These are phyloP conservation scores for Chamaedrilus cognettii DNA, from an alignment of 2,888 invertebrate genomes.

Conservation along the genomic window DNA sequence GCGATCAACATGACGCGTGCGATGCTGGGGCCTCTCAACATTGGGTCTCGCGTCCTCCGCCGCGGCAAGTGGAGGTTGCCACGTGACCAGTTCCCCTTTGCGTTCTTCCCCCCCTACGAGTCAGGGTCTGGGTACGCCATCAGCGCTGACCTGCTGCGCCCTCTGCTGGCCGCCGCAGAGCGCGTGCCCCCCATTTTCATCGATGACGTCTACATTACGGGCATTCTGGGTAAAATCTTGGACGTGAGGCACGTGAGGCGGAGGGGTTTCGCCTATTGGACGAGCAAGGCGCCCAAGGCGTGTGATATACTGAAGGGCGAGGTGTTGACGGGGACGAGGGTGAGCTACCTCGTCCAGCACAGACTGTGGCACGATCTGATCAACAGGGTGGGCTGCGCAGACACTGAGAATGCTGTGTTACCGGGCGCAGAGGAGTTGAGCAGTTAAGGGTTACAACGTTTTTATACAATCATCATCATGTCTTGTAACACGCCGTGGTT, in stretches of 20 bases:
- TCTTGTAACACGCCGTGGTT: no score
- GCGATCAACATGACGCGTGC: constrained; percentile 20
- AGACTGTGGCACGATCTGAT: constrained; percentile 26
- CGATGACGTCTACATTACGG: constrained; percentile 41
- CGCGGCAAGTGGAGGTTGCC: constrained; percentile 34
- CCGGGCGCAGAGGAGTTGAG: no score
- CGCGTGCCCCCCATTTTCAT: constrained; percentile 36
- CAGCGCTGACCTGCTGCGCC: constrained; percentile 30
- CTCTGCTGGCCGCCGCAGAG: constrained; percentile 27
- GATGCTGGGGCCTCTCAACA: constrained; percentile 37
- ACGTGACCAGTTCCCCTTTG: constrained; percentile 31
- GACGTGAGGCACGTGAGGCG: constrained; percentile 29
- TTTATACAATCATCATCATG: no score
- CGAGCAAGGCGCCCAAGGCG: constrained; percentile 24
- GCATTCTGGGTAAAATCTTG: constrained; percentile 36
- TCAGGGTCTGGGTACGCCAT: constrained; percentile 38
- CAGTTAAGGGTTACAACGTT: no score
- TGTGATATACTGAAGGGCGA: constrained; percentile 28
- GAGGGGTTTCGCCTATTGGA: constrained; percentile 39
- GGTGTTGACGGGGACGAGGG: constrained; percentile 15
- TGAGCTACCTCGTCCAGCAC: constrained; percentile 9
- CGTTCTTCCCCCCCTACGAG: constrained; percentile 36
- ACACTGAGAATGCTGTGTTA: no score
- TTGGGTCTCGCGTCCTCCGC: constrained; percentile 28
- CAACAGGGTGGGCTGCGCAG: neutral